Base-by-base conservation (phyloP, 2,888 invertebrate species). In the Charanyca ferruginea region DNA sequence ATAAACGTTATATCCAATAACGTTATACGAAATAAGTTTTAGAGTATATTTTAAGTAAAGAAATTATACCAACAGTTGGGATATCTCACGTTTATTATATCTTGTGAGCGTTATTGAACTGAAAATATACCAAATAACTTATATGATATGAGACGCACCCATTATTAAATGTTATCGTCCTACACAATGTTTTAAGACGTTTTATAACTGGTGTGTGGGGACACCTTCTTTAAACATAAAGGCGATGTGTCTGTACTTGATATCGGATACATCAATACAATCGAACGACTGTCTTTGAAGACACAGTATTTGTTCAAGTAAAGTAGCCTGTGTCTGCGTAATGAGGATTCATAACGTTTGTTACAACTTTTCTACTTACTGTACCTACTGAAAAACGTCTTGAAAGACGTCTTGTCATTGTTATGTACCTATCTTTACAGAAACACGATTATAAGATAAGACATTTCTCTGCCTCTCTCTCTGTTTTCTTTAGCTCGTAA, bases 291-390 rank as follows among this genome's bases (percentile, higher is more conserved):
- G 71, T 83, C 83, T 85, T 83, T 81, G 80, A 80, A 82, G 84
- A 78, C 66, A 54, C 63, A 59, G 67, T 77, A 84, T 86, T 86
- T 85, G 86, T 87, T 84, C 81, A 65, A 66, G 70, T 81, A 74
- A 83, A 85, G 72, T 77, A 73, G 75, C 79, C 63, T 77, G 54
- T 38, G 71, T 79, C 85, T 87, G 90, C 89, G 86, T 87, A 86
- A 85, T 87, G 80, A 82, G 82, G 74, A 86, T 80, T 82, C 74
- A 75, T 73, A 68, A 57, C 70, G 77, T 73, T 72, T 72, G 79
- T 80, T 53, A 49, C 35, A 73, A 63, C 53, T 54, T 76, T 58
- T 53, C 25, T 38, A 47, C 57, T 72, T 68, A 61, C n/a, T n/a
- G n/a, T n/a, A n/a, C n/a, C n/a, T n/a, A n/a, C n/a, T n/a, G n/a